phyloP scores from a whole-genome alignment of 2,888 invertebrate species.

The Parascotia fuliginaria region DNA sequence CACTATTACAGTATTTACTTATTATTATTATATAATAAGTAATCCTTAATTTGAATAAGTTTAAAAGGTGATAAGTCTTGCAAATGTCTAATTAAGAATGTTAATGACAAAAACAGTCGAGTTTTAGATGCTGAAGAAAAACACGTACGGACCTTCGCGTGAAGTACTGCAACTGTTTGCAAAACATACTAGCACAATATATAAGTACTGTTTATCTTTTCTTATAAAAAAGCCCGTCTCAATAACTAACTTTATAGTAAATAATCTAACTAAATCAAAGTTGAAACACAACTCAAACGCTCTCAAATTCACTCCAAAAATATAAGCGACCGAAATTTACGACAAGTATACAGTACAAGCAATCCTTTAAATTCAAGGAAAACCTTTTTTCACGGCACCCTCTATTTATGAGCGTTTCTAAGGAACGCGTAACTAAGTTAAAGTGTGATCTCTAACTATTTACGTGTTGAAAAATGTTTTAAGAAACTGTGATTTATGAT shows the following conservation, averaged over 20 bases:
- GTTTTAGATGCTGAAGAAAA: too few relatives aligned
- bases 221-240: too few relatives aligned
- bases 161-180: too few relatives aligned
- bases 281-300: conserved; percentile 1
- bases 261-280: neutral
- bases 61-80: too few relatives aligned
- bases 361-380: conserved; percentile 62
- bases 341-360: conserved; percentile 43
- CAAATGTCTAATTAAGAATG: too few relatives aligned
- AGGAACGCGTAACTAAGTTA: conserved; percentile 57
- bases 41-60: too few relatives aligned
- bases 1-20: too few relatives aligned
- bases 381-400: conserved; percentile 55
- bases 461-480: conserved; percentile 33
- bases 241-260: neutral
- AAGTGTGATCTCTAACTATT: conserved; percentile 52
- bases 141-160: too few relatives aligned
- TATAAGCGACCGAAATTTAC: conserved; percentile 59
- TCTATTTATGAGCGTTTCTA: conserved; percentile 43
- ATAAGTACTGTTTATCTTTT: too few relatives aligned
- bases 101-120: too few relatives aligned
- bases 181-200: too few relatives aligned
- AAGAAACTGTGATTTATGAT: neutral
- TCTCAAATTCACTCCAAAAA: conserved; percentile 41
- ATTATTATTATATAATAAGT: too few relatives aligned